Evolutionary conservation across 2,797 vertebrate genomes (phyloP).

Genomic region (Gorsachius magnificus): DNA sequence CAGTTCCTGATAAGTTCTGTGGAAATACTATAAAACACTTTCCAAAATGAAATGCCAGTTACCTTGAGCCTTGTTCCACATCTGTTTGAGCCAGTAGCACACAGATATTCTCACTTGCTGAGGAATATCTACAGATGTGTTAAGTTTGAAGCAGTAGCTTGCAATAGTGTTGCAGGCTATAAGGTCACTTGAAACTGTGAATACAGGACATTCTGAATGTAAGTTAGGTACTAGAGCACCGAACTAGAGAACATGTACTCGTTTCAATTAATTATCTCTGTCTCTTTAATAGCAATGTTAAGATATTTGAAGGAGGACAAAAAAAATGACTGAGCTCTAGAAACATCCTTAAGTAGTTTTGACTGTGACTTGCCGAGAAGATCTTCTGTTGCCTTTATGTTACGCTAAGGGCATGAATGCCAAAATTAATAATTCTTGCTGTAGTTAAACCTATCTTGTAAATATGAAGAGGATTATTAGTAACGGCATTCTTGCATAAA

Average conservation of each 20-base stretch:
- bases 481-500: slow-evolving; percentile 69
- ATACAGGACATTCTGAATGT: slow-evolving; percentile 62
- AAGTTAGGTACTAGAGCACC: slow-evolving; percentile 28
- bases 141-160: background rate
- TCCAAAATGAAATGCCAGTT: background rate
- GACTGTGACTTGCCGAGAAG: slow-evolving; percentile 72
- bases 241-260: background rate
- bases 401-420: slow-evolving; percentile 72
- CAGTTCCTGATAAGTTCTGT: background rate
- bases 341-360: slow-evolving; percentile 62
- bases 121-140: background rate
- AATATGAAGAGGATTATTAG: slow-evolving; percentile 70
- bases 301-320: slow-evolving; percentile 23
- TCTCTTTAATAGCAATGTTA: slow-evolving; percentile 12
- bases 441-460: slow-evolving; percentile 70
- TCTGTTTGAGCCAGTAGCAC: background rate
- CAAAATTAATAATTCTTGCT: slow-evolving; percentile 65
- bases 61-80: background rate
- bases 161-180: background rate
- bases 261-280: slow-evolving; percentile 5
- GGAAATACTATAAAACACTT: background rate
- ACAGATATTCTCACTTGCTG: background rate
- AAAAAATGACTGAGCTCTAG: slow-evolving; percentile 44
- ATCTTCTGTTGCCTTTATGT: slow-evolving; percentile 74
- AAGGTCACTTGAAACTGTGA: slow-evolving; percentile 56